Evolutionary conservation across 2,113 vertebrate species (phyloP), one percentile per base, ranked within the genome.

Genomic region (Cercocebus atys): DNA sequence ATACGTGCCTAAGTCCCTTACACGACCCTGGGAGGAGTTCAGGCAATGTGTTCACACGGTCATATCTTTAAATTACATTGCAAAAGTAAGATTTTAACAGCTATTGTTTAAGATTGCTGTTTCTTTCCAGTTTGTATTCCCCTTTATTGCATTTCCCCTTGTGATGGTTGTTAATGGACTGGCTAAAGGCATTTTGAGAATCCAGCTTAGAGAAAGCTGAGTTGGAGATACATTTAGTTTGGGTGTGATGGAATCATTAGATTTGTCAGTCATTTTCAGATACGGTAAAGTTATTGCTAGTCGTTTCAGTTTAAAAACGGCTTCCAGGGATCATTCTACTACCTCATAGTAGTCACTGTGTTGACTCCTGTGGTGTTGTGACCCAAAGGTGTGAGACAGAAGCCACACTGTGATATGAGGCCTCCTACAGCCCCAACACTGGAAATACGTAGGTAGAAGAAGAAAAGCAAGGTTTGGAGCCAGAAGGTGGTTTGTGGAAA

Each of bases 211-310:
- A 45, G 8, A 43, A 88, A 96, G 35, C 57, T 50, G 55, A 68
- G 35, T 68, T 50, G 4, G 14, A 50, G 32, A 40, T 84, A 25
- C 2, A 59, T 94, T 79, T 87, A 43, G 50, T 90, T 72, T 35
- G 61, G 2, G 8, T 55, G 86, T 72, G 40, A 64, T 47, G 47
- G 13, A 85, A 87, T 79, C 55, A 68, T 35, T 88, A 86, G 47
- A 72, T 82, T 80, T 70, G 55, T 64, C 52, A 47, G 43, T 55
- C 25, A 85, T 88, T 88, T 90, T 89, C 83, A 93, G 66, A 97
- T 86, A 45, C 52, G 64, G n/a, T 78, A 25, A 87, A 96, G 35
- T 68, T 85, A 43, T 40, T 61, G 43, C 20, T 68, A 57, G 30
- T 18, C 38, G 43, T 86, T 86, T 20, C 18, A 82, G 35, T 66